Percentiles rank a stretch among this genome's conserved stretches.
phyloP scores from a whole-genome alignment of 2,113 vertebrate species.

The Pyxicephalus adspersus region DNA sequence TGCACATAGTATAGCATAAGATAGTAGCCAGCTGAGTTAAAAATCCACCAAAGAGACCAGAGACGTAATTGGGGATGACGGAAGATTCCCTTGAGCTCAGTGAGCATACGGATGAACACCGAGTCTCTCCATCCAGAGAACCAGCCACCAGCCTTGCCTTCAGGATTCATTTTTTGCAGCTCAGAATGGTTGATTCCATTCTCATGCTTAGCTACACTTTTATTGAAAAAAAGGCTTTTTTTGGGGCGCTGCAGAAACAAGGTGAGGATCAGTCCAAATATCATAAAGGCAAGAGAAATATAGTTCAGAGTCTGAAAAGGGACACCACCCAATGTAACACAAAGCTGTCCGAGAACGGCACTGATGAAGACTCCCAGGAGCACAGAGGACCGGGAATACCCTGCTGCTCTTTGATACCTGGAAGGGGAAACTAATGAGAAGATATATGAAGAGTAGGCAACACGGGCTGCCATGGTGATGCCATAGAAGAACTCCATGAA shows the following conservation, averaged over 20 bases:
- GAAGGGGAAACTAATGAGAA: slow-evolving; percentile 84
- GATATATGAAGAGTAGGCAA: slow-evolving; percentile 97
- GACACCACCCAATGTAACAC: slow-evolving; percentile 66
- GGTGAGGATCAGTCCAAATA: slow-evolving; percentile 78
- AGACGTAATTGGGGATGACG: slow-evolving; percentile 80
- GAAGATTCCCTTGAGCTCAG: slow-evolving; percentile 69
- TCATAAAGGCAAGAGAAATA: slow-evolving; percentile 83
- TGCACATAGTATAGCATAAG: slow-evolving; percentile 90
- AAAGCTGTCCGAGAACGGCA: slow-evolving; percentile 90
- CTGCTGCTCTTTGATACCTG: slow-evolving; percentile 87
- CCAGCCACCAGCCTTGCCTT: not conserved
- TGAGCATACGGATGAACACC: slow-evolving; percentile 76
- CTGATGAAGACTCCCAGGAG: slow-evolving; percentile 92
- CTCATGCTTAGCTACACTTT: fast-evolving
- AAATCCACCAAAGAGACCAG: slow-evolving; percentile 96
- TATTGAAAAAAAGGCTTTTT: slow-evolving; percentile 92
- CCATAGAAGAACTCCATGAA: slow-evolving; percentile 95
- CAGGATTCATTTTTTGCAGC: slow-evolving; percentile 63
- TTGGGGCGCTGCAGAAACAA: slow-evolving; percentile 84
- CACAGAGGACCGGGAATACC: slow-evolving; percentile 84
- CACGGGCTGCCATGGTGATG: slow-evolving; percentile 89
- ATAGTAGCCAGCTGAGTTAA: slow-evolving; percentile 93
- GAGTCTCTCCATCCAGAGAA: slow-evolving; percentile 65
- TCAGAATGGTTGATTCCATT: slow-evolving; percentile 36
- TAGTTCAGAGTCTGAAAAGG: slow-evolving; percentile 73